A percentile compares a stretch with the other conserved stretches of the same genome.
These are phyloP conservation scores for Parapristionchus giblindavisi DNA, from an alignment of 2,888 invertebrate genomes.

Conservation along the genomic window DNA sequence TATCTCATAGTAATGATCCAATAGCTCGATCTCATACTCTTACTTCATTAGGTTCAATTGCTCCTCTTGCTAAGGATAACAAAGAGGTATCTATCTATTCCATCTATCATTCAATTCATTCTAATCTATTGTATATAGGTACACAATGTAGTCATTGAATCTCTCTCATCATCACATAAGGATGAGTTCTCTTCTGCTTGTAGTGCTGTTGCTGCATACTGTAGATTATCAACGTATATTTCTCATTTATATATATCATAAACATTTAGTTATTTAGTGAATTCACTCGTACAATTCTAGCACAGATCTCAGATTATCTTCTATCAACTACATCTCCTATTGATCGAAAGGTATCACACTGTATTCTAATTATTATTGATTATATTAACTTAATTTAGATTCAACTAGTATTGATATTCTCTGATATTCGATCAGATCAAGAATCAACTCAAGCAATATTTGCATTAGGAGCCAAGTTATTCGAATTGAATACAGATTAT, in stretches of 20 bases:
- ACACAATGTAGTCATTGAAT: slow-evolving; percentile 54
- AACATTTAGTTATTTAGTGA: slow-evolving; percentile 41
- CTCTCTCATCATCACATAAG: slow-evolving; percentile 86
- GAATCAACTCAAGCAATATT: slow-evolving; percentile 35
- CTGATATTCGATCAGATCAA: slow-evolving; percentile 32
- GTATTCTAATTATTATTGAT: not conserved
- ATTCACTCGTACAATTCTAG: slow-evolving; percentile 86
- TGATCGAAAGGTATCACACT: slow-evolving; percentile 81
- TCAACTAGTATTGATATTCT: slow-evolving; percentile 31
- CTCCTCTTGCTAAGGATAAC: slow-evolving; percentile 74
- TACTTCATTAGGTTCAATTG: slow-evolving; percentile 37
- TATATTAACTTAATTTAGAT: slow-evolving; percentile 12
- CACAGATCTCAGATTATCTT: slow-evolving; percentile 93
- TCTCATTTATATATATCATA: not conserved
- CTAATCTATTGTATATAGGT: slow-evolving; percentile 36
- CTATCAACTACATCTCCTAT: slow-evolving; percentile 90
- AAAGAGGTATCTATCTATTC: slow-evolving; percentile 25
- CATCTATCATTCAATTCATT: too few relatives aligned
- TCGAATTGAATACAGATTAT: slow-evolving; percentile 30
- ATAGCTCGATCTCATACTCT: slow-evolving; percentile 89
- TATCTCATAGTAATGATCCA: slow-evolving; percentile 95
- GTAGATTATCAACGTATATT: slow-evolving; percentile 85
- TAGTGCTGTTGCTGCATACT: slow-evolving; percentile 91
- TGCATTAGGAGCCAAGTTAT: slow-evolving; percentile 22
- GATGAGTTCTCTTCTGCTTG: slow-evolving; percentile 96